phyloP scores from a whole-genome alignment of 2,797 vertebrate genomes.

The Diceros bicornis region DNA sequence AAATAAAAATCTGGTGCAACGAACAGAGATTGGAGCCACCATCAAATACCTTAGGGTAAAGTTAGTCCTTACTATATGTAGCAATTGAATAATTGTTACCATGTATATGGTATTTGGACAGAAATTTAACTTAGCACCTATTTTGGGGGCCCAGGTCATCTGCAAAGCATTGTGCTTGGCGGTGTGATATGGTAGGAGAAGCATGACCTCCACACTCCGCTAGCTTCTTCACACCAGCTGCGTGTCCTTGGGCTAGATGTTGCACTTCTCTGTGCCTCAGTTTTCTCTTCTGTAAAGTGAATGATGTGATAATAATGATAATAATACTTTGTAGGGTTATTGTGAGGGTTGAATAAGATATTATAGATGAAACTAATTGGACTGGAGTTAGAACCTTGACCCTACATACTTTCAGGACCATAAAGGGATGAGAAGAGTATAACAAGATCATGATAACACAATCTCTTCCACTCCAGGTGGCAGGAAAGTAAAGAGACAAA shows the following conservation, averaged over 20 bases:
- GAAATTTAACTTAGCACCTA: not conserved
- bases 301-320: not conserved
- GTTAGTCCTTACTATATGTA: not conserved
- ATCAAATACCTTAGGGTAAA: not conserved
- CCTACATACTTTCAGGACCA: not conserved
- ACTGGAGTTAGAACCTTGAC: not conserved
- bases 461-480: not conserved
- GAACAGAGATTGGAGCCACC: not conserved
- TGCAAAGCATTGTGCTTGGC: not conserved
- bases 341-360: not conserved
- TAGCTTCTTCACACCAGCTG: not conserved
- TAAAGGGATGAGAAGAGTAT: not conserved
- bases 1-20: not conserved
- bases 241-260: not conserved
- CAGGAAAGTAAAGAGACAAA: not conserved
- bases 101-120: not conserved
- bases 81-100: not conserved
- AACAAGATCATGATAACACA: not conserved
- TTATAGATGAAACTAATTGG: not conserved
- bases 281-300: constrained; percentile 46
- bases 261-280: not conserved
- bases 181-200: not conserved
- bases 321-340: not conserved
- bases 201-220: too few relatives aligned
- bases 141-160: not conserved